Evolutionary conservation across 2,113 vertebrate species (phyloP), one percentile per base, ranked within the genome.

Genomic region (Nesoenas mayeri): DNA sequence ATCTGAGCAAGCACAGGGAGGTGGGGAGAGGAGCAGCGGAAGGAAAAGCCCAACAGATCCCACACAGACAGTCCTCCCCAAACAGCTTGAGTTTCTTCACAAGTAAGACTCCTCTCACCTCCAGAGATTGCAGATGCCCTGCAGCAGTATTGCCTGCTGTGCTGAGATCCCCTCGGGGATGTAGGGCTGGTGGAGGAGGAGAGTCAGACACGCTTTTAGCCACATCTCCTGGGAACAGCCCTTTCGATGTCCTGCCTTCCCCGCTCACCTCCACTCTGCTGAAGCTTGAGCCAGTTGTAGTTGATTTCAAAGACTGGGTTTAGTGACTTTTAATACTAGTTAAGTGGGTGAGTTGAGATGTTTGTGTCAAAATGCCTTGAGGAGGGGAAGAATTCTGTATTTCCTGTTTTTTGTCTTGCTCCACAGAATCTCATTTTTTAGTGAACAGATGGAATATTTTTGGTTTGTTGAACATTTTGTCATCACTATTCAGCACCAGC

Each of bases 381-480:
- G 67, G 32, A 84, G 38, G 22, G 73, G 38, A 58, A 66, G 60
- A 92, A 66, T 47, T 91, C 73, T 79, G 66, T 38, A 29, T 79
- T 95, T 94, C 84, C 93, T 93, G 67, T 91, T 91, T 31, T 94
- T 93, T 93, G 64, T 69, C 79, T 91, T 90, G 74, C 78, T 94
- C 83, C 88, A 95, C 47, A 78, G 88, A 90, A 90, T 96, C 51
- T 50, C 9, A 36, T 79, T 58, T 94, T 96, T 93, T 51, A 89
- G 71, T 22, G 89, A 95, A 83, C 93, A 96, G 95, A 95, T 97
- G 95, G 95, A 93, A 83, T 85, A 91, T 70, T 94, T 96, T 97
- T 96, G 94, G 91, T 94, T 95, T 96, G 95, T 83, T 96, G 93
- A 95, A 96, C 96, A 96, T 94, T 96, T 97, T 94, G 95, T 96